phyloP scores from a whole-genome alignment of 2,888 invertebrate species.

The Chydorus sphaericus region DNA sequence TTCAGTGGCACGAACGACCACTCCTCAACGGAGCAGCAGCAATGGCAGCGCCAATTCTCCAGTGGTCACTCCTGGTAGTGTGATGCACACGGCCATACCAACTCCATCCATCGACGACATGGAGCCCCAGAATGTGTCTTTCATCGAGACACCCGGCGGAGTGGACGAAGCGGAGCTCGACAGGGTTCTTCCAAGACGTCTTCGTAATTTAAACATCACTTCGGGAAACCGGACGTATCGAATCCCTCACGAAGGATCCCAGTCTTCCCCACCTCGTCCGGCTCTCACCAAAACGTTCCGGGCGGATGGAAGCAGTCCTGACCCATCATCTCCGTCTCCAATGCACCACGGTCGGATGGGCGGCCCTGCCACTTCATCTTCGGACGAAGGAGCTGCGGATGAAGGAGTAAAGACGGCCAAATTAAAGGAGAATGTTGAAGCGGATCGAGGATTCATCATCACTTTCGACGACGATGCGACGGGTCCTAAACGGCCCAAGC shows the following conservation, averaged over 20 bases:
- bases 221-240: conserved; percentile 77
- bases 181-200: conserved; percentile 37
- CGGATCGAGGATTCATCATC: conserved; percentile 72
- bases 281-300: conserved; percentile 24
- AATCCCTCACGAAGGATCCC: conserved; percentile 33
- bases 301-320: conserved; percentile 22
- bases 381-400: neutral
- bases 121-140: conserved; percentile 86
- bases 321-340: neutral
- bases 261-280: conserved; percentile 69
- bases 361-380: neutral
- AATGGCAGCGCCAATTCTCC: conserved; percentile 18
- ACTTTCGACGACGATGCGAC: conserved; percentile 69
- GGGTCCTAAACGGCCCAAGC: conserved; percentile 72
- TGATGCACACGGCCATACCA: conserved; percentile 42
- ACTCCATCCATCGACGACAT: conserved; percentile 65
- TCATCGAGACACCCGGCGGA: conserved; percentile 52
- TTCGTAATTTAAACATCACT: conserved; percentile 64
- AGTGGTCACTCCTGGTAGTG: neutral
- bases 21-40: conserved; percentile 24
- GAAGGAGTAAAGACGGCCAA: conserved; percentile 19
- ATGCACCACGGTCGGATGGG: neutral
- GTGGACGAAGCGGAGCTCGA: conserved; percentile 38
- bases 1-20: conserved; percentile 24
- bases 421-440: conserved; percentile 23